A percentile compares a stretch with the other conserved stretches of the same genome.
Evolutionary conservation across 2,113 vertebrate species (phyloP).

Genomic region (Syngnathus typhle): DNA sequence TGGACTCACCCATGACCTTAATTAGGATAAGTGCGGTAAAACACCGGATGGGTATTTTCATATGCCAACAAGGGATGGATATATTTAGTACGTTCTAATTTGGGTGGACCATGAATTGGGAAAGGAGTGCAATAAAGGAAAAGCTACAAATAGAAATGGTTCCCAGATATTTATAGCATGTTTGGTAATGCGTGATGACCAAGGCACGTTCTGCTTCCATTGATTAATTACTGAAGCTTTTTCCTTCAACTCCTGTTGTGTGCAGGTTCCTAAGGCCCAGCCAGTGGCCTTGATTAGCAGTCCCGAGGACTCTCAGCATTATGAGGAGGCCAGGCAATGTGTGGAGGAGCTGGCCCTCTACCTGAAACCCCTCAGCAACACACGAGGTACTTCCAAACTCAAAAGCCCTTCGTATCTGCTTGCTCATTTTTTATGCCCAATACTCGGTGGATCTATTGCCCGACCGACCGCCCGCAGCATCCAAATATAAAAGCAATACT

Average conservation of each 20-base stretch:
- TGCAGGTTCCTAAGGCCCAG: slow-evolving; percentile 90
- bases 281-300: slow-evolving; percentile 88
- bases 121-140: neutral
- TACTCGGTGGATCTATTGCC: neutral
- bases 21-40: neutral
- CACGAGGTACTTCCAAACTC: slow-evolving; percentile 75
- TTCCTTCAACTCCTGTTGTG: neutral
- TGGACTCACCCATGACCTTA: neutral
- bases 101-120: neutral
- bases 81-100: neutral
- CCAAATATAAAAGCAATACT: neutral
- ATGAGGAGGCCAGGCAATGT: slow-evolving; percentile 93
- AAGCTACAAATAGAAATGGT: neutral
- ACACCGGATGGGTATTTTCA: neutral
- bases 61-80: neutral
- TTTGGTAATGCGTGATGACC: neutral
- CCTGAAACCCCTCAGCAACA: slow-evolving; percentile 96
- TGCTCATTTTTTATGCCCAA: neutral
- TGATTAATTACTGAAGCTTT: neutral
- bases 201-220: neutral
- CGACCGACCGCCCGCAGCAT: neutral
- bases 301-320: slow-evolving; percentile 93
- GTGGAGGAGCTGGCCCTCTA: slow-evolving; percentile 97
- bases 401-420: neutral
- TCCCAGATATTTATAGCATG: neutral